Evolutionary conservation across 2,888 invertebrate genomes (phyloP).

Genomic region (Atethmia centrago): DNA sequence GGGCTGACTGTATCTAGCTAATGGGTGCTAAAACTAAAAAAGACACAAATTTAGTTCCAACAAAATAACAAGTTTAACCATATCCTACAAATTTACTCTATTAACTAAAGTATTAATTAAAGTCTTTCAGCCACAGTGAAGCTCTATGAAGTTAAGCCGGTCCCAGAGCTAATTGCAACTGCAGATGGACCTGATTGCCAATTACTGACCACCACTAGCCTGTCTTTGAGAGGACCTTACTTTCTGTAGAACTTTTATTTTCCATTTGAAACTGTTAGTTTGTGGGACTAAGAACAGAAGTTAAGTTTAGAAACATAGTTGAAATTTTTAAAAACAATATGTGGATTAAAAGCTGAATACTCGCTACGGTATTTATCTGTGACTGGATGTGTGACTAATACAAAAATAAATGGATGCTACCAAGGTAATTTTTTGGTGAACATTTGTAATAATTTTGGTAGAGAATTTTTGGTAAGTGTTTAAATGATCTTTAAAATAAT

Average conservation of each 20-base stretch:
- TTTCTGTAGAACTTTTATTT: constrained; percentile 27
- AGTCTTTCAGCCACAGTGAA: constrained; percentile 24
- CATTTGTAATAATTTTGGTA: neutral
- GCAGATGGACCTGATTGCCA: constrained; percentile 59
- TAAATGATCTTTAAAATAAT: neutral
- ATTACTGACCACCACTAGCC: constrained; percentile 52
- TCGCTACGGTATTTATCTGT: neutral
- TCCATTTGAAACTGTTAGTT: neutral
- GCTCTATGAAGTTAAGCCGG: constrained; percentile 21
- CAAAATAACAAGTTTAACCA: neutral
- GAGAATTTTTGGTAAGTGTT: neutral
- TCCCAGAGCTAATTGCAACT: constrained; percentile 49
- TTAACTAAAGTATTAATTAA: constrained; percentile 42
- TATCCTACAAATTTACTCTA: constrained; percentile 11
- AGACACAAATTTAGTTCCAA: neutral
- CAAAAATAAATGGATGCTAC: neutral
- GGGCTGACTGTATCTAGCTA: neutral
- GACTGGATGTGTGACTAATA: neutral
- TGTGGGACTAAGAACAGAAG: neutral
- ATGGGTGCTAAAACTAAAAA: neutral
- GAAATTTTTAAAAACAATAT: neutral
- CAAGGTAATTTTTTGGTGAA: neutral
- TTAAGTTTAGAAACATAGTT: neutral
- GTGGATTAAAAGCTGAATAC: neutral
- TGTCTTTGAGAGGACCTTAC: constrained; percentile 36